Conservation (phyloP, 2,113 vertebrate genomes). For the Sylvietta virens region DNA sequence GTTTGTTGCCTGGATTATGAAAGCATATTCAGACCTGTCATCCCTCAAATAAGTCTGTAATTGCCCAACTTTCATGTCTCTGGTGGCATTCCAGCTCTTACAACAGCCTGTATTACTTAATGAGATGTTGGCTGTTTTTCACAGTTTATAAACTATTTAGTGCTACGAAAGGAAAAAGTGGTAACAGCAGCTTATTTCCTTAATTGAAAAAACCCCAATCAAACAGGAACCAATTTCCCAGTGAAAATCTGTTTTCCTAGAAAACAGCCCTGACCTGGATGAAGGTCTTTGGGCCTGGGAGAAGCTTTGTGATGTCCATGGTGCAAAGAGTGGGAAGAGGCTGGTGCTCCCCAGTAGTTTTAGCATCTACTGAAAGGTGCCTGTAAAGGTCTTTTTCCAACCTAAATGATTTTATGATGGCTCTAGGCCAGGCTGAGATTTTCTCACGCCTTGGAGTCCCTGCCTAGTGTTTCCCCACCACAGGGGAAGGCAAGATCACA, state of each 20-base stretch:
- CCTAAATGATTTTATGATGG: neutral
- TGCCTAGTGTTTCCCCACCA: neutral
- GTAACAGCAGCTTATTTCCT: neutral
- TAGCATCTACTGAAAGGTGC: neutral
- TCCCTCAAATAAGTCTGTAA: neutral
- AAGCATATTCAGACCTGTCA: neutral
- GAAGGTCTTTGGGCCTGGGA: neutral
- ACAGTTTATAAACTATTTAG: neutral
- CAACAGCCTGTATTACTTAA: neutral
- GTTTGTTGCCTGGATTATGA: neutral
- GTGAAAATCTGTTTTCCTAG: neutral
- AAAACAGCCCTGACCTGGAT: neutral
- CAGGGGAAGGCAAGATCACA: neutral
- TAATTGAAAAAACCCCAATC: neutral
- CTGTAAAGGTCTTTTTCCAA: neutral
- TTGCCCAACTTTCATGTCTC: neutral
- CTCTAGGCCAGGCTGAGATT: neutral
- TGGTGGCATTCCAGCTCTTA: constrained; percentile 16
- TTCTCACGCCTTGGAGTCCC: neutral
- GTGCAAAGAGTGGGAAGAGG: neutral
- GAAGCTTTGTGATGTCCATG: accelerated
- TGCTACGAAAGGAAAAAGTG: neutral
- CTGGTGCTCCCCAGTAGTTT: neutral
- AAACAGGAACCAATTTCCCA: neutral
- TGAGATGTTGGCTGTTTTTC: neutral